Evolutionary conservation across 2,888 invertebrate genomes (phyloP), one percentile per base, ranked within the genome.

Genomic region (Pandemis heparana): DNA sequence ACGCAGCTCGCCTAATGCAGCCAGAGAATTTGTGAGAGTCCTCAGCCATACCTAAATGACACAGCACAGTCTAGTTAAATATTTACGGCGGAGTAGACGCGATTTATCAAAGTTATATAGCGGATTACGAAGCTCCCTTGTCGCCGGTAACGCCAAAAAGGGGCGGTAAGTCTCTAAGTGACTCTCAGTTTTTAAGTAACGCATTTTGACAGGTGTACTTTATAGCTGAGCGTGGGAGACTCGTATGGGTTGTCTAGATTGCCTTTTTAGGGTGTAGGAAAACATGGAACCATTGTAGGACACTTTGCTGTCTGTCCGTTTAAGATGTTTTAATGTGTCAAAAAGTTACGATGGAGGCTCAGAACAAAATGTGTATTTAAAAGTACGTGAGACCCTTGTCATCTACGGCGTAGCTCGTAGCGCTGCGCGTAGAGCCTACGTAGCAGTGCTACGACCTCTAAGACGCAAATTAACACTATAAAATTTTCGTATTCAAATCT

Each of bases 351-450:
- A 23, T 23, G 2, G 2, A 23, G 23, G 23, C 23, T 23, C 23
- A 1, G 23, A 23, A 2, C 23, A 2, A 23, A 1, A 23, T 2
- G 23, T 23, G 23, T 23, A 2, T 23, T 23, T 23, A 23, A 1
- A 23, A 23, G 2, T 23, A 23, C 23, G 23, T 23, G 23, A 23
- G 23, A 23, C 23, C 2, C 23, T 23, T 32, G 23, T 1, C 8
- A 4, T 53, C 67, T 68, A 68, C 59, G 67, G 32, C 67, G 67
- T 59, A 67, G 67, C 67, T 60, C 60, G 43, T 59, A 67, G 67
- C 67, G 14, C 56, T 10, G 41, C 43, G 59, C 46, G 67, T 59
- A 60, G 56, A 14, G n/a, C 1, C 43, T 46, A 9, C 32, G 56
- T 56, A 67, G 66, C 53, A 14, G 56, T 56, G 66, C 41, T 67